Evolutionary conservation across 35 echinoderm and acorn worm genomes (phyloP).

Genomic region (Hemicentrotus pulcherrimus): DNA sequence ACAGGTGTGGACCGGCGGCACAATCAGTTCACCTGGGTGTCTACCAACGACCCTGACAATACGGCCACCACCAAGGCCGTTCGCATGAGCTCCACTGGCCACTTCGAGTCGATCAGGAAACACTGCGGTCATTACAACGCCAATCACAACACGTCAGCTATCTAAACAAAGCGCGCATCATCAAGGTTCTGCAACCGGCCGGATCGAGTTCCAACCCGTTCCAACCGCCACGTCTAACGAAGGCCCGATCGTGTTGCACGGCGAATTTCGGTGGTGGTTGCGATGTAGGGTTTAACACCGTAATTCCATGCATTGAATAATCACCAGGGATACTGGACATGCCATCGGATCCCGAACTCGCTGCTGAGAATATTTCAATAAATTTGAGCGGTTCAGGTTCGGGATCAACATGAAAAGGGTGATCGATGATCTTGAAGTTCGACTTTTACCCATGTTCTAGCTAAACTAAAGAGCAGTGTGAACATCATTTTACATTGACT

Average conservation of each 20-base stretch:
- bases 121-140: conserved; percentile 30
- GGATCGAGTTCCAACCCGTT: neutral
- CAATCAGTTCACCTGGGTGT: conserved; percentile 28
- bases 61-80: neutral
- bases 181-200: neutral
- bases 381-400: neutral
- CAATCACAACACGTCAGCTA: conserved; percentile 1
- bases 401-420: neutral
- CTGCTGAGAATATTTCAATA: conserved; percentile 13
- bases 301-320: neutral
- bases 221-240: neutral
- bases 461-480: neutral
- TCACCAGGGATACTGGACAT: neutral
- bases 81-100: neutral
- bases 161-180: neutral
- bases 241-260: neutral
- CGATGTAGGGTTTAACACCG: neutral
- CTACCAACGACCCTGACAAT: neutral
- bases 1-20: neutral
- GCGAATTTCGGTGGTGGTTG: neutral
- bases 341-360: neutral
- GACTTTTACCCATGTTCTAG: neutral
- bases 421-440: neutral
- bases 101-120: neutral
- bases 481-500: neutral